A percentile compares a stretch with the other conserved stretches of the same genome.
These are phyloP conservation scores for Harpalus rufipes DNA, from an alignment of 2,888 invertebrate genomes.

Conservation along the genomic window DNA sequence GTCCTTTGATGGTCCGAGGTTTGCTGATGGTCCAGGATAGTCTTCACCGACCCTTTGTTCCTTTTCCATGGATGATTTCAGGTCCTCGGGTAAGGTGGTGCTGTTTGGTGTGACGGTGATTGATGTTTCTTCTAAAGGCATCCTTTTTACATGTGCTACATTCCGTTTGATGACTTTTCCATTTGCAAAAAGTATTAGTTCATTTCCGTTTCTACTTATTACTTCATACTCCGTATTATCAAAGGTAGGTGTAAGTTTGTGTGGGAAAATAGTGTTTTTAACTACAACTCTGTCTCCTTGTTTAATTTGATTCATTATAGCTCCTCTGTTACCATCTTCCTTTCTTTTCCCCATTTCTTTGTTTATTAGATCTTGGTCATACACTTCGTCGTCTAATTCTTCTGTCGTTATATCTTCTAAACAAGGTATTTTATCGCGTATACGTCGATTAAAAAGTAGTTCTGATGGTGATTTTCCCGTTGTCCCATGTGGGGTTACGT, in stretches of 20 bases:
- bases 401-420: no score
- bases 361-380: slow-evolving; percentile 68
- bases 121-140: slow-evolving; percentile 22
- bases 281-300: no score
- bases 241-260: neutral
- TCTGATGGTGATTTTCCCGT: no score
- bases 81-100: no score
- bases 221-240: slow-evolving; percentile 55
- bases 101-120: neutral
- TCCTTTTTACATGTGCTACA: slow-evolving; percentile 55
- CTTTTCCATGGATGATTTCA: neutral
- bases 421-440: no score
- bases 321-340: slow-evolving; percentile 68
- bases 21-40: neutral
- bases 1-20: neutral
- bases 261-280: no score
- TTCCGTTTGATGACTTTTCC: slow-evolving; percentile 59
- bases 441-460: no score
- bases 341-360: slow-evolving; percentile 70
- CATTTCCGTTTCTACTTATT: slow-evolving; percentile 59
- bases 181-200: slow-evolving; percentile 44
- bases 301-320: slow-evolving; percentile 57
- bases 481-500: no score
- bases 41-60: neutral
- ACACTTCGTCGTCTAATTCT: slow-evolving; percentile 68